Evolutionary conservation across 2,797 vertebrate genomes (phyloP).

Genomic region (Tadarida brasiliensis): DNA sequence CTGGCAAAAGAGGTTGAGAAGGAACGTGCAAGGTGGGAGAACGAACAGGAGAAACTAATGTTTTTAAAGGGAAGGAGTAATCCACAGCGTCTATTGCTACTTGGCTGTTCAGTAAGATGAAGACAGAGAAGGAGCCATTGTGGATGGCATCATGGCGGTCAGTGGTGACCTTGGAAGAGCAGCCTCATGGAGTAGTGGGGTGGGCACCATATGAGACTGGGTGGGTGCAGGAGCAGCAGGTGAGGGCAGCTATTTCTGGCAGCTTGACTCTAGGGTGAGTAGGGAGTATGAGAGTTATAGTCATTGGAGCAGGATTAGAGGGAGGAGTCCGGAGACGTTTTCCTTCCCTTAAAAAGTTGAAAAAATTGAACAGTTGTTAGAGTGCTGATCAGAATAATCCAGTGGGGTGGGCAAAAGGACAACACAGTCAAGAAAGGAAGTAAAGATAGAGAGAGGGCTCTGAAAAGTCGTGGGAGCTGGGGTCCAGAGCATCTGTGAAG

Average conservation of each 20-base stretch:
- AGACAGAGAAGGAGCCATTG: background rate
- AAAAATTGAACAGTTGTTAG: background rate
- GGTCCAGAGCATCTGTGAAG: background rate
- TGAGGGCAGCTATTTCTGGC: background rate
- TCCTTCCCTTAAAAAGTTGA: background rate
- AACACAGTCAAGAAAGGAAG: background rate
- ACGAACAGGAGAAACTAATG: background rate
- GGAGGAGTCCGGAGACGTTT: background rate
- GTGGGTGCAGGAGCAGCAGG: background rate
- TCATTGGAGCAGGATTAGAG: background rate
- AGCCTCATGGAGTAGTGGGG: background rate
- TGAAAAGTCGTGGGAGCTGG: background rate
- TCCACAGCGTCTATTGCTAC: background rate
- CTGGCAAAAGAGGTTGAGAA: background rate
- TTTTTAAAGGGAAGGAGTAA: background rate
- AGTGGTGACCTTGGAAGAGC: background rate
- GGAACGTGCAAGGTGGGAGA: background rate
- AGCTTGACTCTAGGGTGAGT: background rate
- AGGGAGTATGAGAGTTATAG: background rate
- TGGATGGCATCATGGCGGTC: background rate
- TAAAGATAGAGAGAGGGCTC: background rate
- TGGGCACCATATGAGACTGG: background rate
- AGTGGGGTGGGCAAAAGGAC: background rate
- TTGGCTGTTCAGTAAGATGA: background rate
- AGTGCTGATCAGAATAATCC: background rate